Conservation (phyloP, 1,140 invertebrate genomes). For the Drosophila arawakana region DNA sequence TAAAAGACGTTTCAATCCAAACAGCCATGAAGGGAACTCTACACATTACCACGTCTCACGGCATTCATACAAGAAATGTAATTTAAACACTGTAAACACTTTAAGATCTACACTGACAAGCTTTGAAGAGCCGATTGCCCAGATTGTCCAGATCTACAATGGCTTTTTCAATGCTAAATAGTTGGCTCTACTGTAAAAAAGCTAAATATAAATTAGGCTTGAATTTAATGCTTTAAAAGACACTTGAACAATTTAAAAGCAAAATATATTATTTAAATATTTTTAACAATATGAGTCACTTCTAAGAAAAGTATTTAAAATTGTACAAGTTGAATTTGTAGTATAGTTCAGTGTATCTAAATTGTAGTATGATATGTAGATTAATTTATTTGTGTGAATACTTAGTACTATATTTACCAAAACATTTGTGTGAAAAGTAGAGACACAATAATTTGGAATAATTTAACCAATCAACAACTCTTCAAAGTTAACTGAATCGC, state of each 20-base stretch:
- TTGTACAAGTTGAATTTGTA: too few species aligned
- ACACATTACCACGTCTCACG: slow-evolving; percentile 50
- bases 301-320: too few species aligned
- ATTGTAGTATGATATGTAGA: too few species aligned
- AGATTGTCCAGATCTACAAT: slow-evolving; percentile 14
- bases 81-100: slow-evolving; percentile 46
- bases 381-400: too few species aligned
- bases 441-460: background rate
- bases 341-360: too few species aligned
- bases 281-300: too few species aligned
- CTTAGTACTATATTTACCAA: too few species aligned
- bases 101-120: slow-evolving; percentile 40
- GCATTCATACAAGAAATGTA: slow-evolving; percentile 34
- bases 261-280: too few species aligned
- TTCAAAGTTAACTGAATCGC: slow-evolving; percentile 22
- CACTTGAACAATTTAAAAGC: too few species aligned
- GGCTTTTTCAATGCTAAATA: slow-evolving; percentile 44
- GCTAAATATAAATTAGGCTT: slow-evolving; percentile 6
- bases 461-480: background rate
- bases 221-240: background rate
- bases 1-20: slow-evolving; percentile 78
- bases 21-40: slow-evolving; percentile 53
- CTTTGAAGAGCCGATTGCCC: slow-evolving; percentile 35
- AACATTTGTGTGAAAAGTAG: too few species aligned
- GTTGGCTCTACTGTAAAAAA: slow-evolving; percentile 30